Evolutionary conservation across 2,797 vertebrate species (phyloP).

Genomic region (Clarias pachynema): DNA sequence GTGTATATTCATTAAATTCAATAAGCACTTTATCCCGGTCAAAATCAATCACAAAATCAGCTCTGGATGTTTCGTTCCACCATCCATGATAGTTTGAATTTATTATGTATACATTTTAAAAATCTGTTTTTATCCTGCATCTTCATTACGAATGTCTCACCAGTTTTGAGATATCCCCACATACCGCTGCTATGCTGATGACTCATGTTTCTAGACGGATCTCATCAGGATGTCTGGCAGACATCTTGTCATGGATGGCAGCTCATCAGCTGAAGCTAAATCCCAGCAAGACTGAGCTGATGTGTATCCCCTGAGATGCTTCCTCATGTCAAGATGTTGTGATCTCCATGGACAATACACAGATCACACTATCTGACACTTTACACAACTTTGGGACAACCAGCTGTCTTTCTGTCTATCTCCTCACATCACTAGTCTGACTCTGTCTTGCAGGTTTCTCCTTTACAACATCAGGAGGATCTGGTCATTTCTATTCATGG

Average conservation of each 20-base stretch:
- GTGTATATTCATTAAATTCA: neutral
- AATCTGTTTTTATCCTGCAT: neutral
- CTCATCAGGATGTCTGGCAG: neutral
- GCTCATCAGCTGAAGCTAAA: neutral
- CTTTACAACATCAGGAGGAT: neutral
- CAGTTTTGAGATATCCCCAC: neutral
- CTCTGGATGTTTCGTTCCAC: neutral
- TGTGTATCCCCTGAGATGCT: neutral
- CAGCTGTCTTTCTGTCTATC: neutral
- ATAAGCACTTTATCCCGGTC: neutral
- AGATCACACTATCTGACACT: neutral
- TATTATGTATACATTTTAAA: neutral
- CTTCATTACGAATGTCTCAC: neutral
- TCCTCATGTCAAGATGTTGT: neutral
- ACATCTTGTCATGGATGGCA: slow-evolving; percentile 13
- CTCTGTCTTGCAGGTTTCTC: neutral
- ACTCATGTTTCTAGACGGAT: neutral
- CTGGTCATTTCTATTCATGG: too few species aligned
- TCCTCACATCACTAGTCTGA: neutral
- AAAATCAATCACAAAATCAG: neutral
- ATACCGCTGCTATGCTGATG: neutral
- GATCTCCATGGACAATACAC: neutral
- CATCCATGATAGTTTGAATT: neutral
- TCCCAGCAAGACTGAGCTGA: neutral
- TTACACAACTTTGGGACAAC: neutral